Evolutionary conservation across 2,888 invertebrate species (phyloP).

Genomic region (Polydrusus cervinus): DNA sequence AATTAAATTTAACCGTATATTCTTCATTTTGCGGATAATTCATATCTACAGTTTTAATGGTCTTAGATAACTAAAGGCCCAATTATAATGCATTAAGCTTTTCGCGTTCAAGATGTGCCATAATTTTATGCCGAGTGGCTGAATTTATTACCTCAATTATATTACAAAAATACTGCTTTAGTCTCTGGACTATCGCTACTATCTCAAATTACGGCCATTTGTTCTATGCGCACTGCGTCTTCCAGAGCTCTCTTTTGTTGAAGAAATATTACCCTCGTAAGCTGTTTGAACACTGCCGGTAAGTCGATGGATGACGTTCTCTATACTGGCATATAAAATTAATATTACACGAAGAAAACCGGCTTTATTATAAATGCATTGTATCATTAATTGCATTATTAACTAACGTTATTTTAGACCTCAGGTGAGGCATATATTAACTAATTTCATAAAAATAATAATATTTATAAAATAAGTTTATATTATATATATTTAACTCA

Average conservation of each 20-base stretch:
- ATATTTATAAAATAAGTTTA: too few species aligned
- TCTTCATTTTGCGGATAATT: neutral
- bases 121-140: conserved; percentile 24
- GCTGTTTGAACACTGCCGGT: neutral
- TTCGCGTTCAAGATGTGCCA: conserved; percentile 28
- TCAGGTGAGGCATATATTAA: too few species aligned
- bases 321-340: neutral
- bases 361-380: too few species aligned
- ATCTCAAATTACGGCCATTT: conserved; percentile 30
- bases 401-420: too few species aligned
- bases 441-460: too few species aligned
- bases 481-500: too few species aligned
- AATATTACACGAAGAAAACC: too few species aligned
- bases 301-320: neutral
- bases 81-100: conserved; percentile 31
- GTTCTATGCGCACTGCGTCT: conserved; percentile 25
- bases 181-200: conserved; percentile 33
- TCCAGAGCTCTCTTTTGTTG: neutral
- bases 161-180: conserved; percentile 35
- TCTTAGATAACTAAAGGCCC: conserved; percentile 14
- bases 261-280: conserved; percentile 1
- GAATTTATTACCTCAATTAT: conserved; percentile 39
- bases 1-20: neutral
- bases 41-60: conserved; percentile 22
- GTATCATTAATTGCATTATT: too few species aligned